Evolutionary conservation across 2,797 vertebrate genomes (phyloP).

Genomic region (Tarsius wallacei): DNA sequence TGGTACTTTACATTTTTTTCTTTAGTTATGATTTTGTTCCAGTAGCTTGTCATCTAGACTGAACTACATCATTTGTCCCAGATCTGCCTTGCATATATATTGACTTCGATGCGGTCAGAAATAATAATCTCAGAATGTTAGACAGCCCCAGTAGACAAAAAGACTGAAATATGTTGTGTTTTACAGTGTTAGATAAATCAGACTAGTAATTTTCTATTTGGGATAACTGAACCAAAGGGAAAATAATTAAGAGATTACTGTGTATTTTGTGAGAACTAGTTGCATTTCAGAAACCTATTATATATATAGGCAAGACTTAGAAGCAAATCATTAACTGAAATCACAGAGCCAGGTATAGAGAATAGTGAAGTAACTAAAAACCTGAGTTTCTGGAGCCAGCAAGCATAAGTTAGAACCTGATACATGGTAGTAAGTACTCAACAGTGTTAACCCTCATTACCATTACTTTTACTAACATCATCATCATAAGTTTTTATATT

Average conservation of each 20-base stretch:
- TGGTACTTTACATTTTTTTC: not conserved
- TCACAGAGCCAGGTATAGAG: not conserved
- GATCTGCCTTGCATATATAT: not conserved
- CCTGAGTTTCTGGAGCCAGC: not conserved
- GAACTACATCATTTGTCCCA: slow-evolving; percentile 33
- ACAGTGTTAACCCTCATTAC: not conserved
- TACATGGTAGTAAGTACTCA: not conserved
- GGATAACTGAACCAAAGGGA: slow-evolving; percentile 21
- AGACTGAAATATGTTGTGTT: slow-evolving; percentile 32
- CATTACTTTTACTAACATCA: not conserved
- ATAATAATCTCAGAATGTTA: slow-evolving; percentile 52
- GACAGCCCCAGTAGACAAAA: not conserved
- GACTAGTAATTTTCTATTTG: slow-evolving; percentile 26
- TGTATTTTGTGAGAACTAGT: slow-evolving; percentile 53
- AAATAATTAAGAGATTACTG: slow-evolving; percentile 51
- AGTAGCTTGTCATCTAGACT: not conserved
- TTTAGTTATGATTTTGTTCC: slow-evolving; percentile 45
- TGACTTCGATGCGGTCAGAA: slow-evolving; percentile 30
- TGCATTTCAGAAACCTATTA: slow-evolving; percentile 24
- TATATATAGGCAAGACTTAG: not conserved
- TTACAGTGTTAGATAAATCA: slow-evolving; percentile 23
- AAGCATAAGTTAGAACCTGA: not conserved
- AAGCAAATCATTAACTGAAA: slow-evolving; percentile 48
- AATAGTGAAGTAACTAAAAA: not conserved
- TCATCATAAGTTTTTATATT: not conserved